Evolutionary conservation across 2,113 vertebrate genomes (phyloP).

Genomic region (Myanophis thanlyinensis): DNA sequence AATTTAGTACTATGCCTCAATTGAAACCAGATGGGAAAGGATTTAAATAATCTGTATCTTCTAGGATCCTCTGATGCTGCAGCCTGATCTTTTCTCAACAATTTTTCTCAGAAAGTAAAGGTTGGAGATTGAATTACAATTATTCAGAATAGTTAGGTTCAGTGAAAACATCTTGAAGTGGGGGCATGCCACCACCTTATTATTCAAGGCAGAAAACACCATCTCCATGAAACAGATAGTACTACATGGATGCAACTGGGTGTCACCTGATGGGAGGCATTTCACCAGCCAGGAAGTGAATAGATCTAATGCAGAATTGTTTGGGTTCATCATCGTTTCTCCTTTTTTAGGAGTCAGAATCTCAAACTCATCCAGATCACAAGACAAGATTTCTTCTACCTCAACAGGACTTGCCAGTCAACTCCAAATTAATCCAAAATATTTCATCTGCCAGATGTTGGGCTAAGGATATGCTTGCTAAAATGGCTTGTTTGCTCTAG

Average conservation of each 20-base stretch:
- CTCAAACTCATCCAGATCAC: background rate
- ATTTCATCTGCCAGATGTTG: background rate
- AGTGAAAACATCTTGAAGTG: background rate
- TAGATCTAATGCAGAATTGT: background rate
- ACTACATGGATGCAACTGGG: background rate
- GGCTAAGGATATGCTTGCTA: background rate
- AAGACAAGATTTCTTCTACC: background rate
- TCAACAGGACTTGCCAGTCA: background rate
- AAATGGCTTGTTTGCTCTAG: background rate
- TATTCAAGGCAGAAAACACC: background rate
- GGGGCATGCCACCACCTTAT: background rate
- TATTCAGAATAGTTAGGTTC: background rate
- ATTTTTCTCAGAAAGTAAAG: background rate
- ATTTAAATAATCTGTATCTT: background rate
- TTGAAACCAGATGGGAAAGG: background rate
- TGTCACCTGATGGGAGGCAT: background rate
- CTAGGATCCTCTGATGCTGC: background rate
- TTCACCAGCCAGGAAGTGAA: background rate
- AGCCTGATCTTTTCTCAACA: background rate
- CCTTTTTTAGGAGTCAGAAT: background rate
- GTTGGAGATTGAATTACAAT: background rate
- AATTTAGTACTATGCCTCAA: background rate
- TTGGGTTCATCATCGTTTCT: background rate
- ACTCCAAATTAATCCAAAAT: background rate
- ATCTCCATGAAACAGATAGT: background rate